Evolutionary conservation across 2,888 invertebrate species (phyloP).

Genomic region (Andrena fulva): DNA sequence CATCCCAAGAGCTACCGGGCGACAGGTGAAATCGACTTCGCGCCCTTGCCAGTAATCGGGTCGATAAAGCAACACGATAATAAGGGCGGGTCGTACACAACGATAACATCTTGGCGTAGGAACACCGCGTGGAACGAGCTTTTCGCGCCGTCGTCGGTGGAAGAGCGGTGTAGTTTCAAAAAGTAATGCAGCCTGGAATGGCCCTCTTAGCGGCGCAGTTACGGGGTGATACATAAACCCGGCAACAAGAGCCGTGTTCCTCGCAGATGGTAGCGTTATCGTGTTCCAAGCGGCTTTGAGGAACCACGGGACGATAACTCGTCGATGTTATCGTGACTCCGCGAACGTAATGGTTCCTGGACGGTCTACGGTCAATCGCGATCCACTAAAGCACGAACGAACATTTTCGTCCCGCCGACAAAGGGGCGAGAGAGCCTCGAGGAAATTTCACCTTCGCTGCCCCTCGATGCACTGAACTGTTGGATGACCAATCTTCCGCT

Average conservation of each 20-base stretch:
- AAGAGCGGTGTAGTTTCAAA: conserved; percentile 55
- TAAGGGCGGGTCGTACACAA: conserved; percentile 31
- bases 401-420: not conserved
- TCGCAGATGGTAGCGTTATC: conserved; percentile 45
- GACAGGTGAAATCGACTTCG: conserved; percentile 15
- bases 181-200: conserved; percentile 61
- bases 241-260: conserved; percentile 30
- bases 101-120: conserved; percentile 25
- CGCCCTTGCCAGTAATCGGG: conserved; percentile 13
- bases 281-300: conserved; percentile 36
- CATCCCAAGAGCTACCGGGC: not conserved
- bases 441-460: not conserved
- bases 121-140: conserved; percentile 52
- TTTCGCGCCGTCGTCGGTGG: conserved; percentile 33
- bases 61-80: conserved; percentile 41
- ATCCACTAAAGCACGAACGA: conserved; percentile 1
- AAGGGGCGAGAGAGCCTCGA: not conserved
- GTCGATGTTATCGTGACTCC: conserved; percentile 29
- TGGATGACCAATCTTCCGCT: not conserved
- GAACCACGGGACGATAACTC: conserved; percentile 44
- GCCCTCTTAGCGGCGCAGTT: conserved; percentile 54
- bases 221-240: conserved; percentile 59
- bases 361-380: conserved; percentile 10
- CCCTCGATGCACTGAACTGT: not conserved
- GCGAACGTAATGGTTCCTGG: conserved; percentile 17